phyloP scores from a whole-genome alignment of 64 coral and sea anemone species.

The Actinia tenebrosa region DNA sequence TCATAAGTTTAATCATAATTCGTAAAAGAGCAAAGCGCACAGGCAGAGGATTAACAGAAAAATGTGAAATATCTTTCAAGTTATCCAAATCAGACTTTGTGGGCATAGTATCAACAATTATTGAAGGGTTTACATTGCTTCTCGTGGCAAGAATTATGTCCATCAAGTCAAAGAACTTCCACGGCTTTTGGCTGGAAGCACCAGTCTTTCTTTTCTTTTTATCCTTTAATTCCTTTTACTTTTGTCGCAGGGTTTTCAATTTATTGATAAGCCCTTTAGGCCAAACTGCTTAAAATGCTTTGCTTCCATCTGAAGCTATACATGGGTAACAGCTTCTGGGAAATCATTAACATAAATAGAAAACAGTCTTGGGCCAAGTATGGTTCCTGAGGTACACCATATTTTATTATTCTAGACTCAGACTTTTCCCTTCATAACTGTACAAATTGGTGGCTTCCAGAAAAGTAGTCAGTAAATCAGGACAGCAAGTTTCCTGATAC shows the following conservation, averaged over 20 bases:
- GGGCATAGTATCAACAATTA: not conserved
- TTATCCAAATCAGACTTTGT: not conserved
- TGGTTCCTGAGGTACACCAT: too few species aligned
- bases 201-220: conserved; percentile 1
- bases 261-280: not conserved
- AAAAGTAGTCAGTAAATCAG: too few species aligned
- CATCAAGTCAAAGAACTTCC: conserved; percentile 15
- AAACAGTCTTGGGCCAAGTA: too few species aligned
- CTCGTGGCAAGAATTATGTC: conserved; percentile 7
- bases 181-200: not conserved
- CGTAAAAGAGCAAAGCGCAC: not conserved
- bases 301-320: not conserved
- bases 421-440: too few species aligned
- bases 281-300: not conserved
- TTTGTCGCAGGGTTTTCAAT: conserved; percentile 8
- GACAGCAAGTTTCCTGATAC: too few species aligned
- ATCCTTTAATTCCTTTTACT: not conserved
- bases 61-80: not conserved
- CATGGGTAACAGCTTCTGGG: too few species aligned
- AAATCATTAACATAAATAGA: too few species aligned
- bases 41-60: not conserved
- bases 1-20: too few species aligned
- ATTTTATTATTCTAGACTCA: too few species aligned
- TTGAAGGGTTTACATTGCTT: conserved; percentile 17
- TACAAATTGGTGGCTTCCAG: too few species aligned